Evolutionary conservation across 2,113 vertebrate species (phyloP), one percentile per base, ranked within the genome.

Genomic region (Hirundichthys speculiger): DNA sequence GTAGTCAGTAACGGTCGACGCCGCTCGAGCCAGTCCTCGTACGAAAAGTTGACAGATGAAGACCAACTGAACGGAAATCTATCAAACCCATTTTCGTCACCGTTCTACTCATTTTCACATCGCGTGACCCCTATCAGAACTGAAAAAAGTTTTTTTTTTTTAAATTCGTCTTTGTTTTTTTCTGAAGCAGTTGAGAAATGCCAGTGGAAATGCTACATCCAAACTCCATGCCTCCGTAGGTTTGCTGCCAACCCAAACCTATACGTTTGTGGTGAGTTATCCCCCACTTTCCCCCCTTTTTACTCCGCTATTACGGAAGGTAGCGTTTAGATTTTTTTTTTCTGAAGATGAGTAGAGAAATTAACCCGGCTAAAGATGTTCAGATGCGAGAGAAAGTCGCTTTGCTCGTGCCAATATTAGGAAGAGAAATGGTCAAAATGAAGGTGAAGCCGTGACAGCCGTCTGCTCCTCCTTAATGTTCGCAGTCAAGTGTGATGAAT

Each of bases 141-240:
- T 19, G 53, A 9, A 54, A n/a, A 50, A 42, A 46, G 2, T 4
- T 3, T 40, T 34, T 68, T 58, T 48, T 40, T 34, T 68, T 58
- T 48, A 11, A 27, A 27, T 49, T n/a, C 39, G 9, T 1, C 43
- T 30, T 43, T 22, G 19, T 45, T 24, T 39, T 1, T 43, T 56
- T 66, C 85, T 76, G 82, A 77, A 83, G 63, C 61, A 47, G 67
- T 56, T 64, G 70, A 88, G 88, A 88, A 84, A 91, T 90, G 86
- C 77, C 90, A 79, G 66, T 86, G 85, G 88, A 90, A 85, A 87
- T 86, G 69, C 82, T 88, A n/a, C 83, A 84, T 68, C 88, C 85
- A 62, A 83, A 90, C 83, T 82, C 83, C 30, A 92, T 90, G 91
- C 90, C 91, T 82, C 92, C 91, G 78, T 91, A 91, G 89, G 76